Evolutionary conservation across 2,888 invertebrate species (phyloP), one percentile per base, ranked within the genome.

Genomic region (Melieria omissa): DNA sequence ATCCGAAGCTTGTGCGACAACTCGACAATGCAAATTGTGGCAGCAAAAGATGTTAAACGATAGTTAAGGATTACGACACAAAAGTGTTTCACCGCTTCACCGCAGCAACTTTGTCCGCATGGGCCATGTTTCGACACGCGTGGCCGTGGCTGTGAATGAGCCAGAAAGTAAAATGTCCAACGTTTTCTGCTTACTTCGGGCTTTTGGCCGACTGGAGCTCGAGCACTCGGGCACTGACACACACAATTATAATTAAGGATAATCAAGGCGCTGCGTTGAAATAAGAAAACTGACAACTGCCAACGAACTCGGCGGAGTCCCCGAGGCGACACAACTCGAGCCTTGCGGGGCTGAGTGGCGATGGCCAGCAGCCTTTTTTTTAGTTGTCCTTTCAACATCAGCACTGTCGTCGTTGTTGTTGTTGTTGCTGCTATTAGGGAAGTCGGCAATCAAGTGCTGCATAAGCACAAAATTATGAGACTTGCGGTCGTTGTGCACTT

Each of bases 391-490:
- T 14, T 12, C 54, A 47, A 54, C 57, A 9, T 66, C 12, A 41
- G 52, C 44, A 14, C 52, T 60, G n/a, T 66, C 42, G 42, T 64
- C 16, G 49, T 61, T 14, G n/a, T 62, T 61, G 61, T n/a, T 29
- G n/a, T 47, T 65, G 12, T 66, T 71, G 65, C 52, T 66, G 8
- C 66, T 60, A 73, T 66, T n/a, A 66, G 67, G 55, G 57, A 63
- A 46, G 69, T 68, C 57, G 47, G 70, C 62, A 70, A 69, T 73
- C 70, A 70, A 61, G 67, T 73, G 70, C 73, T 73, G 73, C 69
- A 69, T 70, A 73, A 73, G 73, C 73, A 70, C 55, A 70, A 74
- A 74, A 73, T 73, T 74, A 70, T 71, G 72, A 74, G 49, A 12
- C 64, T 70, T 70, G 70, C 41, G 70, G 70, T 65, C 44, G 52